Evolutionary conservation across 2,797 vertebrate species (phyloP), one percentile per base, ranked within the genome.

Genomic region (Apogon hyalosoma): DNA sequence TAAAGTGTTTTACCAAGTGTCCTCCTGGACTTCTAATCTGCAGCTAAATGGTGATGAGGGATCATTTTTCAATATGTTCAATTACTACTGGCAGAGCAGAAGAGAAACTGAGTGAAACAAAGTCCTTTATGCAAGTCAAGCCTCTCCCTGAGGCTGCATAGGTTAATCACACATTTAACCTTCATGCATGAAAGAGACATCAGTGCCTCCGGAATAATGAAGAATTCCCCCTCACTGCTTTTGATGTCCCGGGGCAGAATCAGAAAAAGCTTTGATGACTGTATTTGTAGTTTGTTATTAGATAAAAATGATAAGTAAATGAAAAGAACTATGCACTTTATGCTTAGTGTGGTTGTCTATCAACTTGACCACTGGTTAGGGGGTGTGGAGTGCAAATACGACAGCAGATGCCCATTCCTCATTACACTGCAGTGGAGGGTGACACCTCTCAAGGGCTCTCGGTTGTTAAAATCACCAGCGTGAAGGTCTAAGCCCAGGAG

Each of bases 151-250:
- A 66, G 52, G 80, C 73, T 18, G 65, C 45, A 51, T 6, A 33
- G 69, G 74, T 73, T 86, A 85, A 82, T 83, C 68, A 68, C 62
- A 63, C 50, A 41, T 73, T 73, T 68, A 73, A 77, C 78, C 61
- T 86, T 85, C 78, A 76, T 62, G 77, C 71, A 48, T 63, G 57
- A 62, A 51, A 56, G 61, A 70, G 39, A 69, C 64, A 51, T 49
- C 51, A 31, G 9, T 52, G 55, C 39, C 59, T 63, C 63, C 63
- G 67, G 67, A 79, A 58, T 52, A 74, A 40, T 58, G 56, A 4
- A 61, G 59, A 65, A 42, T 69, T 9, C 21, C 40, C 43, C 10
- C 7, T 4, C 18, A 11, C 49, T 16, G 31, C 15, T 62, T 33
- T 24, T 12, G 24, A 66, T 39, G 46, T 16, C 55, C 54, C 18